Conservation (phyloP, 2,113 vertebrate species). For the Pyxicephalus adspersus region DNA sequence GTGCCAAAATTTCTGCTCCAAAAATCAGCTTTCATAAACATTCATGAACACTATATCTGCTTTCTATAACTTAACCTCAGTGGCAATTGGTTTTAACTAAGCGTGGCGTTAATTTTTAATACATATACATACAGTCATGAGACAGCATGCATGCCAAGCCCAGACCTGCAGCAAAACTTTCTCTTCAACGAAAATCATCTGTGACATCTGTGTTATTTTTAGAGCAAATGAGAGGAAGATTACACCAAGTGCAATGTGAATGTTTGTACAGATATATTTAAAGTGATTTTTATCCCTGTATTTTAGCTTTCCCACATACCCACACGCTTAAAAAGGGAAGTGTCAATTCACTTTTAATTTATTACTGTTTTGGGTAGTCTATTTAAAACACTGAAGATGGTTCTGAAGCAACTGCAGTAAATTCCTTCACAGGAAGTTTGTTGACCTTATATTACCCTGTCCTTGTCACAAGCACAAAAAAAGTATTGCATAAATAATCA, state of each 20-base stretch:
- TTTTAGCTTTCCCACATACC: conserved; percentile 32
- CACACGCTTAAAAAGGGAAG: background rate
- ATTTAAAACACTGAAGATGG: conserved; percentile 10
- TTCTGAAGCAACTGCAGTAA: background rate
- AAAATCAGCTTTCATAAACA: too few relatives aligned
- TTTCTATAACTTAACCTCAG: background rate
- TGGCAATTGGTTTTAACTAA: background rate
- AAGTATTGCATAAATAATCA: too few relatives aligned
- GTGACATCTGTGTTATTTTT: conserved; percentile 33
- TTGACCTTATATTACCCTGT: background rate
- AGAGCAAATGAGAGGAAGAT: conserved; percentile 10
- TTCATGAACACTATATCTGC: background rate
- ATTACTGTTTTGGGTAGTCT: conserved; percentile 25
- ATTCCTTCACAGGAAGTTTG: background rate
- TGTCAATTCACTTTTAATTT: conserved; percentile 26
- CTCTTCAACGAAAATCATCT: conserved; percentile 13
- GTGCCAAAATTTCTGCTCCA: too few relatives aligned
- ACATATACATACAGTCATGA: conserved; percentile 20
- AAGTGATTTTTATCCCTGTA: conserved; percentile 8
- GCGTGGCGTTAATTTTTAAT: conserved; percentile 1
- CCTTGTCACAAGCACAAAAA: too few relatives aligned
- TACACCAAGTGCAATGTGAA: conserved; percentile 19
- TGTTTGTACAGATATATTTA: conserved; percentile 30
- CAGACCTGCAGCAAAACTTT: conserved; percentile 22
- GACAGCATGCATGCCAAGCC: conserved; percentile 11